Base-by-base conservation (phyloP, 2,888 invertebrate genomes). In the Thymelicus lineola region DNA sequence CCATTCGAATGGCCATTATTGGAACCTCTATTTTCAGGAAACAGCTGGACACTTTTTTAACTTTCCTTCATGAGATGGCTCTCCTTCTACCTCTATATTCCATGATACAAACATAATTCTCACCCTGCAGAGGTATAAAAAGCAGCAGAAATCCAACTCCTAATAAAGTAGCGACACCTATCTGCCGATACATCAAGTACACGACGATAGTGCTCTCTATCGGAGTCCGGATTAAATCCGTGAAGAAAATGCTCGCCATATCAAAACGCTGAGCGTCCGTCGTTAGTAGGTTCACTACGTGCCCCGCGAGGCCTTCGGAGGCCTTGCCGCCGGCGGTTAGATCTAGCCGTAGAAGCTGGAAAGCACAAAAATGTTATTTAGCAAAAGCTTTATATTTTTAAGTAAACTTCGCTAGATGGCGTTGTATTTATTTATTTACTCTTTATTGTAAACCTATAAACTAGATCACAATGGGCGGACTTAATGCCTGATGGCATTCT, bases 201-300 rank as follows among this genome's bases (percentile, higher is more conserved):
- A 97, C 95, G n/a, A 97, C 96, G 53, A 97, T 94, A 0, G 96
- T 82, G 17, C 97, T 96, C 86, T 98, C 97, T 0, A 98, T 83
- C 0, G 98, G 98, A 0, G 97, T 97, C 28, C 98, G 93, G 95
- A 98, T 96, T 6, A 98, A 87, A 81, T 97, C 98, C 85, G 98
- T 97, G 20, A 97, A 88, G 83, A 97, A 97, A 65, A 97, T 90
- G 20, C 96, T 94, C 9, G 96, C 96, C 88, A 97, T 95, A 86
- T 98, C 98, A 86, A 98, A 98, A 71, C 98, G 90, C 75, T 96
- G 96, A 0, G 98, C 97, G 86, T 98, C 98, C 69, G 98, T 98
- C 0, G 98, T 97, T 72, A 98, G 85, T 46, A 98, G 86, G 88
- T 97, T 96, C 64, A 97, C 65, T 95, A 97, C 89, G 95, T 95